Percentiles rank a stretch among this genome's conserved stretches.
phyloP scores from a whole-genome alignment of 2,797 vertebrate genomes.

The Chloroceryle amazona region DNA sequence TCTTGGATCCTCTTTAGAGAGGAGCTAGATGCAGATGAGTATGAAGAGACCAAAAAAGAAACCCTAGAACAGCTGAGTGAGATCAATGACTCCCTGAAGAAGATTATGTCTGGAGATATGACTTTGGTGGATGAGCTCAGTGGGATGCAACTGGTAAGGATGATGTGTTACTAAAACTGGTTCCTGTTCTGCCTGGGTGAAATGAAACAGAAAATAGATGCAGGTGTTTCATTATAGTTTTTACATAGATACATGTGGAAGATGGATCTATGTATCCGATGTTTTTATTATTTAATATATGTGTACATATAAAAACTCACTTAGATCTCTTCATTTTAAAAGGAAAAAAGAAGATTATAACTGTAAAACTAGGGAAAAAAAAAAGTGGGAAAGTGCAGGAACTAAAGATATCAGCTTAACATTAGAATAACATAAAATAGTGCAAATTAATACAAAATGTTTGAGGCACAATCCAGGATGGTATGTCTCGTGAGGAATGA shows the following conservation, averaged over 20 bases:
- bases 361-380: background rate
- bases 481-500: background rate
- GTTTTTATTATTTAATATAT: background rate
- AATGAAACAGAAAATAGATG: background rate
- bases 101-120: constrained; percentile 98
- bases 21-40: constrained; percentile 94
- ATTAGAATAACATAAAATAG: background rate
- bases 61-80: constrained; percentile 95
- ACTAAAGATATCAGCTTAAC: background rate
- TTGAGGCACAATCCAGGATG: background rate
- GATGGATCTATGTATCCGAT: background rate
- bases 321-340: background rate
- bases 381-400: background rate
- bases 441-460: background rate
- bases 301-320: background rate
- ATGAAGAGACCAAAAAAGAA: constrained; percentile 97
- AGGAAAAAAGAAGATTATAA: background rate
- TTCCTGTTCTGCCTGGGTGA: background rate
- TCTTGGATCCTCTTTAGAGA: constrained; percentile 83
- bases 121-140: constrained; percentile 96
- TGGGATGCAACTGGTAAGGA: constrained; percentile 95
- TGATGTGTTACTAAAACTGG: background rate
- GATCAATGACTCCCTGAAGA: constrained; percentile 96
- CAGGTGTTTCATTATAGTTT: background rate
- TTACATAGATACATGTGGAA: background rate